Base-by-base conservation (phyloP, 92 coral and sea anemone species). In the Pocillopora grandis region DNA sequence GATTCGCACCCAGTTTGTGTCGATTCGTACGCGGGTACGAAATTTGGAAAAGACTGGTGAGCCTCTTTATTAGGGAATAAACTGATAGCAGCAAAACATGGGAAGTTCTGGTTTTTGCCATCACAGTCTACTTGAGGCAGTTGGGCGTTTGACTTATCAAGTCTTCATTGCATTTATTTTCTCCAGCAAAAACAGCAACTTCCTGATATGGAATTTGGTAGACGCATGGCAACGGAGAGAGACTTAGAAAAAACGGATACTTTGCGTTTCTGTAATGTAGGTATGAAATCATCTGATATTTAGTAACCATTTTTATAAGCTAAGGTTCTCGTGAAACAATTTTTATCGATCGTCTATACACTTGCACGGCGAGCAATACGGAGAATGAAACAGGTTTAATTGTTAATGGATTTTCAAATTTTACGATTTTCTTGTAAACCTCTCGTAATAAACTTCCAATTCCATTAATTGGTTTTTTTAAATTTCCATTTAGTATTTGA, bases 201-300 rank as follows among this genome's bases (percentile, higher is more conserved):
- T 16, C 97, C 99, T 49, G 97, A 96, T 80, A 96, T 96, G 99
- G 99, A 96, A 80, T 96, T 96, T 91, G 99, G 99, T 36, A 76
- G 99, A 83, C 83, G 99, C 64, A 93, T 94, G 91, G 99, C 99
- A 33, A 92, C 88, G 71, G 99, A 96, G 62, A 96, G 98, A 83
- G 99, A 96, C 74, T 76, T 96, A 2, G 98, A 96, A 48, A 96
- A 96, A 83, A 92, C 99, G 10, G 95, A 94, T 69, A 92, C 94
- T 56, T 87, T 94, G 75, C 88, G 92, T 84, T 91, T 89, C 90
- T 96, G 98, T 66, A 96, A 96, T 89, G 91, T 94, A 87, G 95
- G 98, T 94, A 94, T 20, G 16, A 27, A 19, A 35, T 31, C 13
- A 10, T 36, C 21, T 16, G 16, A 17, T 59, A 12, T 59, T 12